Evolutionary conservation across 2,113 vertebrate genomes (phyloP).

Genomic region (Crotalus horridus): DNA sequence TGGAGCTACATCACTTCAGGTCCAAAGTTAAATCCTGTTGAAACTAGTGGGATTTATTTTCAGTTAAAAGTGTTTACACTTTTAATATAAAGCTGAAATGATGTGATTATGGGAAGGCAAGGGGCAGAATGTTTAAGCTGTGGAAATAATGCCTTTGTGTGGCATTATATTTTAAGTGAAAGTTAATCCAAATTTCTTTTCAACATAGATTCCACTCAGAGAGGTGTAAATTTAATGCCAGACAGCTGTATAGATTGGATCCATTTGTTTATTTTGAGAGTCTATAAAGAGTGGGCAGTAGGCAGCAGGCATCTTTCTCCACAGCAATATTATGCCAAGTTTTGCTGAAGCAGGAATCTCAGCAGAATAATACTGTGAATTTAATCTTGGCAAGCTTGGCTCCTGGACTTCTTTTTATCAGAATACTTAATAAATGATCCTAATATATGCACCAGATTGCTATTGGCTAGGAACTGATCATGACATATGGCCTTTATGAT

Average conservation of each 20-base stretch:
- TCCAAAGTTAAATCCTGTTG: neutral
- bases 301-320: neutral
- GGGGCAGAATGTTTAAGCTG: neutral
- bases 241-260: neutral
- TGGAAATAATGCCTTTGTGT: neutral
- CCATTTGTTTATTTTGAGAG: neutral
- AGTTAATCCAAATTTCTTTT: slow-evolving; percentile 4
- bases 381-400: neutral
- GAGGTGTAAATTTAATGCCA: slow-evolving; percentile 7
- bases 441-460: neutral
- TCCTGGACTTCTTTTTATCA: neutral
- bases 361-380: neutral
- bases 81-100: neutral
- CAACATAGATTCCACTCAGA: neutral
- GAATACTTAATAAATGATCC: neutral
- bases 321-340: neutral
- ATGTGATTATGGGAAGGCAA: neutral
- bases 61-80: neutral
- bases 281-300: neutral
- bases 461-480: neutral
- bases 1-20: neutral
- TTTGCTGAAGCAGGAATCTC: neutral
- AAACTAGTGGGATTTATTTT: neutral
- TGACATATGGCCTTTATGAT: neutral
- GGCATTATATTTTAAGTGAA: neutral